Evolutionary conservation across 2,888 invertebrate species (phyloP), one percentile per base, ranked within the genome.

Genomic region (Drosophila gaucha): DNA sequence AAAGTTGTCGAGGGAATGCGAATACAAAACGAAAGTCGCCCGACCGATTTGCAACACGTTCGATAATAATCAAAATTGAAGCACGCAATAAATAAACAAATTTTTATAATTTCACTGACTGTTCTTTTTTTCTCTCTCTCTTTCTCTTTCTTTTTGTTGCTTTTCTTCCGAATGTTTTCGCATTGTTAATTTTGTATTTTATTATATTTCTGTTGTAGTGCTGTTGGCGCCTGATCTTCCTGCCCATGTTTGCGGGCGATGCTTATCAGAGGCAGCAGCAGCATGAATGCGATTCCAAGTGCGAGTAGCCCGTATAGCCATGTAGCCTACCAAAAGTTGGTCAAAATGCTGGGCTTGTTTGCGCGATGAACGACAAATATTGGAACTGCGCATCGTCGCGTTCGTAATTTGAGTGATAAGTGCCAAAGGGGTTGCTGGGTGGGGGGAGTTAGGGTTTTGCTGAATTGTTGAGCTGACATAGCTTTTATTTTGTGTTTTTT

Each of bases 311-410:
- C 59, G 71, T 47, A 43, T 43, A 30, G 44, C 41, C 31, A 16
- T 22, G 56, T 16, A 41, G 43, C 20, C 8, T 10, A 10, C 10
- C 28, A 58, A 73, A 79, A 74, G 69, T 79, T 82, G 79, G 79
- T 79, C 82, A 80, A 75, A 78, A 78, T 56, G 66, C 58, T 71
- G 16, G 16, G 39, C 57, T 10, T 70, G 55, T 70, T 70, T 70
- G 59, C 51, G 44, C 57, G 16, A 46, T 38, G 38, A 22, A 65
- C 38, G 43, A 60, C 63, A 78, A 78, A 78, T 77, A 80, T 78
- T 78, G 77, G 63, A 55, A 54, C 50, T 66, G 70, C 58, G 52
- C 74, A 59, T 30, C 66, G 69, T 28, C 26, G 58, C 65, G 49
- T 47, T 22, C 46, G 69, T 67, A 64, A 80, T 70, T 70, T 52